Evolutionary conservation across 2,113 vertebrate genomes (phyloP).

Genomic region (Thunnus maccoyii): DNA sequence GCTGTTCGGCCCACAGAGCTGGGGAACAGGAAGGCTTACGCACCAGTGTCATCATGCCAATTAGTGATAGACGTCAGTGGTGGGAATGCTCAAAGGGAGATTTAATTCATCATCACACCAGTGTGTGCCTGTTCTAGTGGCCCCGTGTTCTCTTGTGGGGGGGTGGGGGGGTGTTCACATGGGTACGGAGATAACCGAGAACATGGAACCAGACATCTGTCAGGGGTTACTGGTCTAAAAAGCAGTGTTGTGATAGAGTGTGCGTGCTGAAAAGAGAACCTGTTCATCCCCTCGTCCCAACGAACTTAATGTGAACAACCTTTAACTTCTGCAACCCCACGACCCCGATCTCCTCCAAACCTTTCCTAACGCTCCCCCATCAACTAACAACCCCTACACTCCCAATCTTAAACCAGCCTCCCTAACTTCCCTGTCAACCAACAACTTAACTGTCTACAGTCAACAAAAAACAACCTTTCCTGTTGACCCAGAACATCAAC

Average conservation of each 20-base stretch:
- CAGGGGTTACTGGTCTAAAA: constrained; percentile 62
- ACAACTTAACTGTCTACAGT: not conserved
- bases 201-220: constrained; percentile 57
- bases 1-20: constrained; percentile 56
- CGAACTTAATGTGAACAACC: constrained; percentile 30
- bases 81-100: constrained; percentile 72
- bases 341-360: not conserved
- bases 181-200: constrained; percentile 34
- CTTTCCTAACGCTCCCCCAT: not conserved
- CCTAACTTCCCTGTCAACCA: too few species aligned
- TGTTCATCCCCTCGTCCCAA: constrained; percentile 50
- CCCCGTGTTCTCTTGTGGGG: constrained; percentile 81
- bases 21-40: constrained; percentile 71
- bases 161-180: constrained; percentile 45
- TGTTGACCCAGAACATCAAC: too few species aligned
- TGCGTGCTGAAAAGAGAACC: constrained; percentile 58
- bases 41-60: constrained; percentile 94
- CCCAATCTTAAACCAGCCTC: not conserved
- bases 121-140: constrained; percentile 98
- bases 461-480: not conserved
- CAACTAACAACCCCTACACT: not conserved
- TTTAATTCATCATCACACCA: constrained; percentile 91
- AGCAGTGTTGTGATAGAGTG: constrained; percentile 73
- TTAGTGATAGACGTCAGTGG: constrained; percentile 86
- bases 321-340: constrained; percentile 8